Conservation (phyloP, 2,888 invertebrate genomes). For the Selenia dentaria region DNA sequence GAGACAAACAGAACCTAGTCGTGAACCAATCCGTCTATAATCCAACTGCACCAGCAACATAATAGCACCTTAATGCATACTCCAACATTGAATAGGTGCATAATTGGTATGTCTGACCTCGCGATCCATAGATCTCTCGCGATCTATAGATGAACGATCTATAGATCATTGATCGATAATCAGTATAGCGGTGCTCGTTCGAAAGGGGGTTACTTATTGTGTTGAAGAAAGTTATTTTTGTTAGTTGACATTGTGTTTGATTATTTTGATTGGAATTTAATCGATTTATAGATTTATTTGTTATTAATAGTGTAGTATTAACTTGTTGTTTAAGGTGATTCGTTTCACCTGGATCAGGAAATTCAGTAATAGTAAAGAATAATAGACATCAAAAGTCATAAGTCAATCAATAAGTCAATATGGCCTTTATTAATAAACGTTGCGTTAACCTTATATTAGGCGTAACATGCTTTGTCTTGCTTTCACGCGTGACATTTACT, state of each 20-base stretch:
- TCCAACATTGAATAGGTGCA: conserved; percentile 48
- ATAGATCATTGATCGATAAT: conserved; percentile 63
- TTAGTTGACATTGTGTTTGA: conserved; percentile 14
- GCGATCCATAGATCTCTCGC: conserved; percentile 40
- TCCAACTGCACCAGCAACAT: conserved; percentile 28
- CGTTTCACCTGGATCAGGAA: no score
- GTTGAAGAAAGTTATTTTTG: conserved; percentile 12
- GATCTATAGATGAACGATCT: conserved; percentile 71
- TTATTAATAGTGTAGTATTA: no score
- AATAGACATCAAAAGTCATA: no score
- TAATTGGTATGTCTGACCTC: conserved; percentile 52
- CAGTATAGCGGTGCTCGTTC: conserved; percentile 35
- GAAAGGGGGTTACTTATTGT: conserved; percentile 24
- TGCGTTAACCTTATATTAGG: no score
- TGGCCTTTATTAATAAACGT: no score
- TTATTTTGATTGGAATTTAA: conserved; percentile 17
- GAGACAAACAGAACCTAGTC: no score
- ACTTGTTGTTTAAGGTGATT: no score
- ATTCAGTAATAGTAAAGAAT: no score
- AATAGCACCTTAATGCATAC: conserved; percentile 38
- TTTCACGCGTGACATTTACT: no score
- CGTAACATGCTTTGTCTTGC: no score
- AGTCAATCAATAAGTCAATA: no score
- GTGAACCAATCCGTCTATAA: conserved; percentile 6
- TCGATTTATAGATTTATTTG: not conserved